Evolutionary conservation across 1,140 invertebrate species (phyloP).

Genomic region (Macrobrachium rosenbergii): DNA sequence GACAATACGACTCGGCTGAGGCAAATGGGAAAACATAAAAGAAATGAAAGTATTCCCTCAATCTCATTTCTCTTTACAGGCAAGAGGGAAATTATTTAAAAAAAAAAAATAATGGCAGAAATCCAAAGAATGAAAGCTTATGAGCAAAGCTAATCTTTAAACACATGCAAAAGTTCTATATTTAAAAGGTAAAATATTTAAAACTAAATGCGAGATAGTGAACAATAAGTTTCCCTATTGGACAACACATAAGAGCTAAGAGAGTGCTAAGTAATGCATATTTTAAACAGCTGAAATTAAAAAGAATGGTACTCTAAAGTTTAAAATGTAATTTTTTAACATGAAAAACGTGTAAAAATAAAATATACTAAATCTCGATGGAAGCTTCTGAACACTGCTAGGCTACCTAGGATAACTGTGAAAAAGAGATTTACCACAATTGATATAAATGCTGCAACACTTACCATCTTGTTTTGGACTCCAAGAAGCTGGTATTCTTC

Average conservation of each 20-base stretch:
- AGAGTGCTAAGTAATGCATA: too few relatives aligned
- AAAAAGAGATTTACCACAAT: neutral
- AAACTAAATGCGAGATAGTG: slow-evolving; percentile 22
- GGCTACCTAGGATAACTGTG: neutral
- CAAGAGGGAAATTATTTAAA: too few relatives aligned
- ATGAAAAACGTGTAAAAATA: too few relatives aligned
- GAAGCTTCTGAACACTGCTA: neutral
- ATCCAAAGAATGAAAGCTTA: slow-evolving; percentile 9
- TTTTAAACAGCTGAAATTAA: too few relatives aligned
- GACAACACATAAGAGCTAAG: too few relatives aligned
- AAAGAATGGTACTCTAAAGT: too few relatives aligned
- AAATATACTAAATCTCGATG: too few relatives aligned
- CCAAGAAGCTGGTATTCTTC: slow-evolving; percentile 44
- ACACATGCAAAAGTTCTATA: slow-evolving; percentile 10
- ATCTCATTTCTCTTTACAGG: too few relatives aligned
- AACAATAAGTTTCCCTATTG: slow-evolving; percentile 12
- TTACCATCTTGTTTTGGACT: slow-evolving; percentile 48
- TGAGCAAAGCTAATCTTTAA: slow-evolving; percentile 6
- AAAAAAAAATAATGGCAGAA: neutral
- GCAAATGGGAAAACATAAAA: too few relatives aligned
- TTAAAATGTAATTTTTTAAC: too few relatives aligned
- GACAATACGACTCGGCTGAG: too few relatives aligned
- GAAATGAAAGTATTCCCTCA: too few relatives aligned
- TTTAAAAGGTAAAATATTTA: neutral
- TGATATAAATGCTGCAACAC: neutral